These are phyloP conservation scores for Anguilla japonica DNA, from an alignment of 2,113 vertebrate genomes.

Conservation along the genomic window DNA sequence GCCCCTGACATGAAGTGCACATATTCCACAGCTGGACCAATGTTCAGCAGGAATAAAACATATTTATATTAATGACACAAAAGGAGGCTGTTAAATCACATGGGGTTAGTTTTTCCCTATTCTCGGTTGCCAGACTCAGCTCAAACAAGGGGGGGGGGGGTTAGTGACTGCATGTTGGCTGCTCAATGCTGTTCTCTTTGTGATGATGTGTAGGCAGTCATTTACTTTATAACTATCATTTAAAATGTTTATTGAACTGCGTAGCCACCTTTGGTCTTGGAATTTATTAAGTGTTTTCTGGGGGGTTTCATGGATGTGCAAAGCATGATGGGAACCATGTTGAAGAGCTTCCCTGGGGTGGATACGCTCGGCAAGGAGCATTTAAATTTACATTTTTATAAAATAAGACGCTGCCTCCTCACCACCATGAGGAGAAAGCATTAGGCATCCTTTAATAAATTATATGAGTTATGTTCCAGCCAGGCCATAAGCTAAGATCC, in stretches of 20 bases:
- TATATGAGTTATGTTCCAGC: not conserved
- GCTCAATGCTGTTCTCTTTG: not conserved
- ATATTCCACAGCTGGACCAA: not conserved
- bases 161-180: not conserved
- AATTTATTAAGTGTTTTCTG: no score
- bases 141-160: no score
- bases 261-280: no score
- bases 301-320: no score
- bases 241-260: no score
- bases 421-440: not conserved
- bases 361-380: not conserved
- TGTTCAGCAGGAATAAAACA: not conserved
- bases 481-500: not conserved
- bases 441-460: not conserved
- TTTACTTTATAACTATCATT: no score
- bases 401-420: not conserved
- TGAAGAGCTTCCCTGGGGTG: no score
- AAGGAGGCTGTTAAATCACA: not conserved
- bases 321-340: no score
- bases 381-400: not conserved
- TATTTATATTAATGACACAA: not conserved
- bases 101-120: no score
- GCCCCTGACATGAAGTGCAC: not conserved
- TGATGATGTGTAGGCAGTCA: no score
- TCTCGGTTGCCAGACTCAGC: no score